These are phyloP conservation scores for Notospermus geniculatus DNA, from an alignment of 1,140 invertebrate species.

Conservation along the genomic window DNA sequence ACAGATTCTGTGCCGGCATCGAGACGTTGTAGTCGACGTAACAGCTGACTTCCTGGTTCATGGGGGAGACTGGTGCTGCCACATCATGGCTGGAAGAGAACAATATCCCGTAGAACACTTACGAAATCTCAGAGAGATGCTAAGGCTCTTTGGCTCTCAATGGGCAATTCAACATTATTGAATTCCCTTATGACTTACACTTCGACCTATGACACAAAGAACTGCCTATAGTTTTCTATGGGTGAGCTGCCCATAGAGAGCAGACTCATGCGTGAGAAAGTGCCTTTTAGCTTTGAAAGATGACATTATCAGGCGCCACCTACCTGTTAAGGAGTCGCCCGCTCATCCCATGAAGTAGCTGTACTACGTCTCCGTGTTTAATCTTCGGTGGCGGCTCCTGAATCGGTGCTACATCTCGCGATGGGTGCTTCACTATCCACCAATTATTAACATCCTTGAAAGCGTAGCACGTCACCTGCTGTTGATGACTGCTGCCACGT, in stretches of 20 bases:
- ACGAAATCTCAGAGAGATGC: too few relatives aligned
- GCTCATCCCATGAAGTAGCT: constrained; percentile 91
- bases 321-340: constrained; percentile 80
- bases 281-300: too few relatives aligned
- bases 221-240: too few relatives aligned
- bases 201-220: too few relatives aligned
- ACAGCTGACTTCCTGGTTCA: constrained; percentile 88
- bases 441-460: constrained; percentile 98
- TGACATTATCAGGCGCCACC: too few relatives aligned
- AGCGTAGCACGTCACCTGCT: constrained; percentile 96
- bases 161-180: too few relatives aligned
- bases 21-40: constrained; percentile 98
- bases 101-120: not conserved
- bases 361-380: constrained; percentile 86
- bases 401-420: constrained; percentile 54
- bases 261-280: too few relatives aligned
- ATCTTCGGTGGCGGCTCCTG: constrained; percentile 56
- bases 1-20: constrained; percentile 89
- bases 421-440: constrained; percentile 94
- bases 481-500: constrained; percentile 94
- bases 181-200: too few relatives aligned
- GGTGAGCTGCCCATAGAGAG: too few relatives aligned
- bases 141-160: too few relatives aligned
- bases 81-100: constrained; percentile 84
- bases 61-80: constrained; percentile 89